These are phyloP conservation scores for Littorina saxatilis DNA, from an alignment of 1,140 invertebrate genomes.

Conservation along the genomic window DNA sequence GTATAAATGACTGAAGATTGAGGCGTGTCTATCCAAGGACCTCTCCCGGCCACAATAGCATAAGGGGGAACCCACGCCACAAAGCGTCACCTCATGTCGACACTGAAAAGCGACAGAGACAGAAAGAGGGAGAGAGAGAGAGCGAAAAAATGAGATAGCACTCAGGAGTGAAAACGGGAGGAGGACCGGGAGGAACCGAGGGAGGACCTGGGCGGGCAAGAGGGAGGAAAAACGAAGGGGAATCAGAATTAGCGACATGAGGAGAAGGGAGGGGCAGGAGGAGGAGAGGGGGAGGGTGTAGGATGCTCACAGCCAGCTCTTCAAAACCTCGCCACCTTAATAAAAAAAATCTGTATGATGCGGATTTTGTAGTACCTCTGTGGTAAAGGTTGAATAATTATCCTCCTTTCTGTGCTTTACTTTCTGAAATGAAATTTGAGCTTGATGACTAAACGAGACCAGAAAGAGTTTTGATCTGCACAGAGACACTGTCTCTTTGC, in stretches of 20 bases:
- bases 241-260: slow-evolving; percentile 24
- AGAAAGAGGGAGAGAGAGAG: too few species aligned
- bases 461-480: slow-evolving; percentile 3
- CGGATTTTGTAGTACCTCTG: background rate
- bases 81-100: too few species aligned
- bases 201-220: slow-evolving; percentile 21
- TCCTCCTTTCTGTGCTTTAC: too few species aligned
- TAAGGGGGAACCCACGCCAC: too few species aligned
- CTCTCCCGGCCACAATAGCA: background rate
- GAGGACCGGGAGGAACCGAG: background rate
- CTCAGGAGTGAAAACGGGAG: slow-evolving; percentile 26
- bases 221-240: slow-evolving; percentile 22
- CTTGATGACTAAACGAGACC: slow-evolving; percentile 11
- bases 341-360: slow-evolving; percentile 25
- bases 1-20: background rate
- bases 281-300: background rate
- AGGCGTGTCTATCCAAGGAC: background rate
- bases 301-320: background rate
- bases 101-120: too few species aligned
- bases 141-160: slow-evolving; percentile 8
- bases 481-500: background rate
- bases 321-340: background rate
- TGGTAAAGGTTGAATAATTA: too few species aligned
- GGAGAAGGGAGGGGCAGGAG: background rate
- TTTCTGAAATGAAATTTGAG: background rate